These are phyloP conservation scores for Actenoides hombroni DNA, from an alignment of 2,113 vertebrate genomes.

Conservation along the genomic window DNA sequence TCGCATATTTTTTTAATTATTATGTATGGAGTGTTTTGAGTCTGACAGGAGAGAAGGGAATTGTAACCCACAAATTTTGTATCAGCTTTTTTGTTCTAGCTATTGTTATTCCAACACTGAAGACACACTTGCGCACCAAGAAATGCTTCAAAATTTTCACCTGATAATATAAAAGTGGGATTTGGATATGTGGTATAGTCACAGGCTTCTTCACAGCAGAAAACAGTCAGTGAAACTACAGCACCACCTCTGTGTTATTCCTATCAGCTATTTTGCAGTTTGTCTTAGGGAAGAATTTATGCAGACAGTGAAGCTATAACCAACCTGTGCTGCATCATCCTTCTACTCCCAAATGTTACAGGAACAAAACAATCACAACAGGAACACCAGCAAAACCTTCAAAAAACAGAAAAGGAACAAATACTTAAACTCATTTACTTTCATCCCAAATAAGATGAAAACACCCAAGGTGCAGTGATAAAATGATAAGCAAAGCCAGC, in stretches of 20 bases:
- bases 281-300: background rate
- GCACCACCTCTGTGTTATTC: background rate
- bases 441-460: background rate
- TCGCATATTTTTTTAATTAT: background rate
- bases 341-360: background rate
- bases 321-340: background rate
- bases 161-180: background rate
- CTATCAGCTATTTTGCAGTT: background rate
- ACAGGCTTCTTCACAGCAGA: background rate
- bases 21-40: background rate
- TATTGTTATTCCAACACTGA: background rate
- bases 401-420: background rate
- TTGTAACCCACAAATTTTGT: background rate
- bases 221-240: background rate
- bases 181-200: background rate
- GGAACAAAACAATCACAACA: background rate
- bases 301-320: background rate
- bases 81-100: background rate
- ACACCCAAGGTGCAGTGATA: background rate
- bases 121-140: background rate
- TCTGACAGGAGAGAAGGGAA: background rate
- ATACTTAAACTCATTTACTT: background rate
- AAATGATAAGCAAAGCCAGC: background rate
- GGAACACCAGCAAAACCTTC: background rate
- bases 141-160: background rate